Conservation (phyloP, 2,797 vertebrate genomes). For the Semotilus atromaculatus region DNA sequence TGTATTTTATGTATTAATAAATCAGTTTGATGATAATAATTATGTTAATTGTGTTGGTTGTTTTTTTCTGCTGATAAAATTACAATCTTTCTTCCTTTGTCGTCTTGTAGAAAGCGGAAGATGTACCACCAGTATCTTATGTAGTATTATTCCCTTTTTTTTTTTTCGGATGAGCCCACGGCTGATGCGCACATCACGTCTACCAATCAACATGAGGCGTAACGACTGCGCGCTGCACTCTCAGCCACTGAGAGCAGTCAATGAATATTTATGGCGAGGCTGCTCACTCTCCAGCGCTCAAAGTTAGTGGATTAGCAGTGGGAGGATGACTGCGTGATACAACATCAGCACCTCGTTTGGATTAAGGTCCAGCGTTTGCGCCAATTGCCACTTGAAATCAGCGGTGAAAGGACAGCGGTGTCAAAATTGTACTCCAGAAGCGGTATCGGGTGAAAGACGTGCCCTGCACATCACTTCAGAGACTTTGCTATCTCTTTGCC, state of each 20-base stretch:
- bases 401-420: conserved; percentile 57
- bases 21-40: too few relatives aligned
- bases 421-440: conserved; percentile 64
- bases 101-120: conserved; percentile 58
- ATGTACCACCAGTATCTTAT: conserved; percentile 65
- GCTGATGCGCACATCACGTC: conserved; percentile 72
- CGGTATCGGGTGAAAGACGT: conserved; percentile 62
- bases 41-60: too few relatives aligned
- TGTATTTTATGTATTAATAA: too few relatives aligned
- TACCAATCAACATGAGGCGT: conserved; percentile 71
- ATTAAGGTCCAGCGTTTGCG: conserved; percentile 61
- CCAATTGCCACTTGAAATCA: conserved; percentile 62
- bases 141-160: conserved; percentile 56
- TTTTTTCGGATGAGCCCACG: conserved; percentile 72
- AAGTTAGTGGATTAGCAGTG: conserved; percentile 68
- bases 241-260: conserved; percentile 63
- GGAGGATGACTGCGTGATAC: conserved; percentile 54
- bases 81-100: neutral
- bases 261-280: conserved; percentile 66
- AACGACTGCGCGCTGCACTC: conserved; percentile 67
- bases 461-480: conserved; percentile 66
- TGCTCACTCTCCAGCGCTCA: conserved; percentile 68
- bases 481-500: conserved; percentile 62
- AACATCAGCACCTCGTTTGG: conserved; percentile 54
- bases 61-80: neutral